Base-by-base conservation (phyloP, 1,140 invertebrate species). In the Yoshiicerus persimilis region DNA sequence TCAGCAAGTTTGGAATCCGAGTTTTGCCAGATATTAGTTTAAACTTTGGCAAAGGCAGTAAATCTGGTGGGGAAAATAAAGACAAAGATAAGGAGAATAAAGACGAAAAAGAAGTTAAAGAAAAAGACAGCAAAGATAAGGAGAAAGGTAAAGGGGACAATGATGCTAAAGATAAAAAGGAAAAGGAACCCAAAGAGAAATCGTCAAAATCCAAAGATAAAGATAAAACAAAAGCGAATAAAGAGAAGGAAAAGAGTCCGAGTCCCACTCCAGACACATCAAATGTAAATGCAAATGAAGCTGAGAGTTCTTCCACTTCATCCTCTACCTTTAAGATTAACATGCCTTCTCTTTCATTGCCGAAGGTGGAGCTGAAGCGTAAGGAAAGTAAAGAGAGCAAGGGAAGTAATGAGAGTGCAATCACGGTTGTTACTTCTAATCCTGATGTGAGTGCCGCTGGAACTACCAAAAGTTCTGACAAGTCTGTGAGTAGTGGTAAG, bases 1-100 rank as follows among this genome's bases (percentile, higher is more conserved):
- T 94, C 92, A 92, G 93, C 9, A 96, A 96, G 92, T 96, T 96
- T 87, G 96, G 95, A 2, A 95, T 96, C 86, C 93, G 95, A 90
- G 95, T 96, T 2, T 91, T 96, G 2, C 93, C 93, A 1, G 92
- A 93, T 5, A 86, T 92, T 88, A 90, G 89, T 90, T 32, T 91
- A 90, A 90, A 88, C 89, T 87, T 90, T 91, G 66, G 91, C 34
- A 85, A 84, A 30, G 27, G 62, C 23, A 87, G 88, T 25, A 87
- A 86, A 84, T 77, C 47, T n/a, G 88, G 47, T 34, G 27, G 32
- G 62, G 39, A 89, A 27, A 16, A 36, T 38, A 84, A 86, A n/a
- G 87, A 87, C 11, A 85, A 88, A 64, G 25, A 85, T 9, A 87
- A 87, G 39, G 77, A 89, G 66, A 13, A 11, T n/a, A 86, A 88